These are phyloP conservation scores for Urosaurus nigricauda DNA, from an alignment of 2,797 vertebrate species.

Conservation along the genomic window DNA sequence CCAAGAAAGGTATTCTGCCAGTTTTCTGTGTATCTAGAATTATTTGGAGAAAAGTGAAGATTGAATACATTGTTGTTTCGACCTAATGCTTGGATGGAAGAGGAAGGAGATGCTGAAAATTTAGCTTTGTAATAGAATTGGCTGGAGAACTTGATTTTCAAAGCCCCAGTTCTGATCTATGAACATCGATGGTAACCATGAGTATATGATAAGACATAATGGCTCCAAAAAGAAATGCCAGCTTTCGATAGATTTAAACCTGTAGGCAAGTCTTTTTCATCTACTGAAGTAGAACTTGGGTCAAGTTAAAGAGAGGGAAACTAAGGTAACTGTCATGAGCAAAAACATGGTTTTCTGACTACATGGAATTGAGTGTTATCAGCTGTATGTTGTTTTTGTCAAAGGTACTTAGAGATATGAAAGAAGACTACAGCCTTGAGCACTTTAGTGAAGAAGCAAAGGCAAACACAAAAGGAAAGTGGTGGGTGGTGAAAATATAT, in stretches of 20 bases:
- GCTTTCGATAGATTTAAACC: background rate
- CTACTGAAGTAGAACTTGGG: background rate
- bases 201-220: background rate
- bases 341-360: background rate
- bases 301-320: background rate
- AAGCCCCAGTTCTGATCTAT: background rate
- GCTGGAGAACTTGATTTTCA: background rate
- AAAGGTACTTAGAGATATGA: background rate
- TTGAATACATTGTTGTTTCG: no score
- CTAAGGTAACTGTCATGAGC: background rate
- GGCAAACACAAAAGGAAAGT: background rate
- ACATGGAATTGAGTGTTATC: background rate
- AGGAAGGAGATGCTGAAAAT: no score
- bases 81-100: no score
- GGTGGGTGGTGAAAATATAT: background rate
- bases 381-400: background rate
- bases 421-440: background rate
- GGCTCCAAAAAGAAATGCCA: background rate
- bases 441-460: slow-evolving; percentile 2
- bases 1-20: background rate
- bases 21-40: background rate
- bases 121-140: no score
- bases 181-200: background rate
- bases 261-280: background rate
- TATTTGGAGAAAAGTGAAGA: no score